Evolutionary conservation across 2,113 vertebrate genomes (phyloP), one percentile per base, ranked within the genome.

Genomic region (Microtus richardsoni): DNA sequence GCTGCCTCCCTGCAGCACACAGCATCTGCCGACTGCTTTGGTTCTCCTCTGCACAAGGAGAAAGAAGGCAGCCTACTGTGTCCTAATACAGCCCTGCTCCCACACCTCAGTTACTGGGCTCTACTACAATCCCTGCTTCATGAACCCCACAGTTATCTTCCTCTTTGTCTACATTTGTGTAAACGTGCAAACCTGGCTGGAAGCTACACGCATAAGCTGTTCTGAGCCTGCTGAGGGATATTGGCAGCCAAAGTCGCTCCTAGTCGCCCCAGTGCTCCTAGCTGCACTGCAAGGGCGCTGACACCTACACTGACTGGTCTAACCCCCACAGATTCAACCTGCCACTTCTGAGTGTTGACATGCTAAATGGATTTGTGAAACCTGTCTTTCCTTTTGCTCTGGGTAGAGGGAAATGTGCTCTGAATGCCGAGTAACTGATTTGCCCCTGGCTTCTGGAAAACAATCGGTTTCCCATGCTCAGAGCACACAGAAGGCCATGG

Each of bases 231-330:
- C 16, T 12, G 1, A 17, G 87, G 54, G 70, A 54, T 47, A 33
- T 7, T 10, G 82, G 41, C 2, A 44, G 85, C 54, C 0, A 14
- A 30, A 44, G 36, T 24, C 39, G 14, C 41, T 41, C 41, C 41
- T 41, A 41, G 41, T 41, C 26, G 24, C 24, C 33, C 54, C 10
- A 30, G 22, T 17, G 39, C 30, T 70, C 62, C 47, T 58, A 9
- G n/a, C 70, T 3, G 22, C 60, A 21, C 74, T 16, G 13, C 0
- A 16, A 44, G 68, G 49, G 62, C 68, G 6, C 41, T n/a, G 39
- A 21, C 30, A 66, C 54, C 49, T 24, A 17, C 0, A 0, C 30
- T 24, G 5, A 5, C 2, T 86, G 1, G 28, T 49, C 44, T 19
- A 64, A 22, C 21, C 6, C 13, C 49, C 14, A 47, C 28, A 8